Percentiles rank a stretch among this genome's conserved stretches.
These are phyloP conservation scores for Chionodraco myersi DNA, from an alignment of 2,113 vertebrate species.

Conservation along the genomic window DNA sequence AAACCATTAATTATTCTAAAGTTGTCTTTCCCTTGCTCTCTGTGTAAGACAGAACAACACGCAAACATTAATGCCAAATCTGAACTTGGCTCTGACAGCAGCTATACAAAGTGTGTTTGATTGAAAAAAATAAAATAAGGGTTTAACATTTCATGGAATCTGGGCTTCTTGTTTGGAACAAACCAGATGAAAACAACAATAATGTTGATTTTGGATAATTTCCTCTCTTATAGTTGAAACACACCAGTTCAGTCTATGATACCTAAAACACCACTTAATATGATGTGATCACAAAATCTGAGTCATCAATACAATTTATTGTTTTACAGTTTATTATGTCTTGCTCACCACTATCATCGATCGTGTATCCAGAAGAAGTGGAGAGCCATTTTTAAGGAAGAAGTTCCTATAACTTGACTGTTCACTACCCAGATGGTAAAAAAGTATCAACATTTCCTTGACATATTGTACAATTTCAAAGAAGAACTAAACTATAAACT, in stretches of 20 bases:
- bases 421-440: no score
- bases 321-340: no score
- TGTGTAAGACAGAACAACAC: background rate
- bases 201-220: background rate
- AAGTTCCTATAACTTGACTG: no score
- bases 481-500: no score
- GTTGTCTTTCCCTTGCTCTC: background rate
- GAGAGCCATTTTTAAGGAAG: no score
- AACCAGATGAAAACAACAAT: background rate
- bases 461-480: no score
- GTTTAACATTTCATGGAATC: background rate
- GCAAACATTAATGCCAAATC: background rate
- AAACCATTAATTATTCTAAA: constrained; percentile 24
- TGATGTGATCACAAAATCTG: no score
- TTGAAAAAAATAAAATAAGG: background rate
- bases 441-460: no score
- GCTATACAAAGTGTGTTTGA: background rate
- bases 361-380: no score
- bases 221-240: background rate
- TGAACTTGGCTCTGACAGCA: background rate
- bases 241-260: background rate
- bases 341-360: no score
- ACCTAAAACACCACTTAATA: background rate
- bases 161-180: background rate
- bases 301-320: background rate